Conservation (phyloP, 1,140 invertebrate genomes). For the Euglossa dilemma region DNA sequence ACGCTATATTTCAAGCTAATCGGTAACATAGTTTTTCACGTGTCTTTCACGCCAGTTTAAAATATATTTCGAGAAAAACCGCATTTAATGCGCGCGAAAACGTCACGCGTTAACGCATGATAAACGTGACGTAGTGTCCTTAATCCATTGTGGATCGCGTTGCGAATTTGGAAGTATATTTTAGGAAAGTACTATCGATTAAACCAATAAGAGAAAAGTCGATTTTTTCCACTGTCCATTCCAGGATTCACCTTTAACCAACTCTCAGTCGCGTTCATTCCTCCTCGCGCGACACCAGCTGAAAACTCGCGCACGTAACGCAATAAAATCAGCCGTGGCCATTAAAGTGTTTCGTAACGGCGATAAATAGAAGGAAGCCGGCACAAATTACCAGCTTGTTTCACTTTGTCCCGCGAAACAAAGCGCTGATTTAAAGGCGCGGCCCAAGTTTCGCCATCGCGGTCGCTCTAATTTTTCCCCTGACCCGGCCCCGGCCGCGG, state of each 20-base stretch:
- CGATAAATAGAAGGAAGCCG: slow-evolving; percentile 33
- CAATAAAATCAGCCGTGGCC: slow-evolving; percentile 6
- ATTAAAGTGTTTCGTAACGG: slow-evolving; percentile 32
- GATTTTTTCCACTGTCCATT: too few relatives aligned
- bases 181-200: too few relatives aligned
- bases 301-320: neutral
- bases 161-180: too few relatives aligned
- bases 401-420: slow-evolving; percentile 37
- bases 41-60: too few relatives aligned
- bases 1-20: too few relatives aligned
- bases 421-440: slow-evolving; percentile 38
- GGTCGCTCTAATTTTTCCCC: slow-evolving; percentile 17
- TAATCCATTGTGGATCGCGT: too few relatives aligned
- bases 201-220: too few relatives aligned
- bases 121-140: too few relatives aligned
- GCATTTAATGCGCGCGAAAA: too few relatives aligned
- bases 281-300: neutral
- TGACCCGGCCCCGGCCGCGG: neutral
- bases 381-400: slow-evolving; percentile 43
- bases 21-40: too few relatives aligned
- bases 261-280: neutral
- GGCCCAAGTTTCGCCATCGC: neutral
- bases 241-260: neutral
- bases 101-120: too few relatives aligned
- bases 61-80: too few relatives aligned